A percentile compares a stretch with the other conserved stretches of the same genome.
Evolutionary conservation across 1,140 invertebrate genomes (phyloP).

Genomic region (Carposina sasakii): DNA sequence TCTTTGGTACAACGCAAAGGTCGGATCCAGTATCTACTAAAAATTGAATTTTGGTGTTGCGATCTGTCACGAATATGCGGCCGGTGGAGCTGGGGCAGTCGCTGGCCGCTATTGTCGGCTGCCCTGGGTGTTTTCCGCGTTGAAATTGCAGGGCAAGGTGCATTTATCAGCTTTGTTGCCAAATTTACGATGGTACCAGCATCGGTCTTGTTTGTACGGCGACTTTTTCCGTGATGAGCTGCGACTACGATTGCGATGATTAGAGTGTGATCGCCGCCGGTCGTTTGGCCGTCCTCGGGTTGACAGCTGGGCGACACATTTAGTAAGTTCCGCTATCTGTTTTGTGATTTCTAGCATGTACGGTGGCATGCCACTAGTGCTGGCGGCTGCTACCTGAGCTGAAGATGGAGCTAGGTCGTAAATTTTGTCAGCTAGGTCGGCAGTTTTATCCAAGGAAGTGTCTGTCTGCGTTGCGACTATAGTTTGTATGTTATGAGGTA

Average conservation of each 20-base stretch:
- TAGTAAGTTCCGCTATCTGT: constrained; percentile 4
- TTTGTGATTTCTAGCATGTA: not conserved
- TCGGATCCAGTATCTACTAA: constrained; percentile 19
- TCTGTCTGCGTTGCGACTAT: not conserved
- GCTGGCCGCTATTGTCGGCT: constrained; percentile 7
- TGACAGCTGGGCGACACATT: not conserved
- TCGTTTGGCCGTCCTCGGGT: not conserved
- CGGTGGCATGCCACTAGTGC: not conserved
- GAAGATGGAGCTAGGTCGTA: not conserved
- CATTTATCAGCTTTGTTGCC: not conserved
- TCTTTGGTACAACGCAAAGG: constrained; percentile 12
- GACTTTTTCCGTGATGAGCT: not conserved
- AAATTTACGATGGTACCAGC: constrained; percentile 5
- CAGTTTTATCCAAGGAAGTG: not conserved
- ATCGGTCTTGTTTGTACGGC: not conserved
- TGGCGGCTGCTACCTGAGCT: no score
- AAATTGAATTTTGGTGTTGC: constrained; percentile 2
- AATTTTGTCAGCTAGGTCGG: constrained; percentile 9
- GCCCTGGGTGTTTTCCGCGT: not conserved
- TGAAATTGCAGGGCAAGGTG: not conserved
- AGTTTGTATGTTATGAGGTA: constrained; percentile 3
- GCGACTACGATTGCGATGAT: not conserved
- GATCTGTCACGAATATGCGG: constrained; percentile 7
- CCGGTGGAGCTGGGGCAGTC: not conserved
- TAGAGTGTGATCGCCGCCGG: not conserved